Base-by-base conservation (phyloP, 1,140 invertebrate species). In the Schlechtendalia chinensis region DNA sequence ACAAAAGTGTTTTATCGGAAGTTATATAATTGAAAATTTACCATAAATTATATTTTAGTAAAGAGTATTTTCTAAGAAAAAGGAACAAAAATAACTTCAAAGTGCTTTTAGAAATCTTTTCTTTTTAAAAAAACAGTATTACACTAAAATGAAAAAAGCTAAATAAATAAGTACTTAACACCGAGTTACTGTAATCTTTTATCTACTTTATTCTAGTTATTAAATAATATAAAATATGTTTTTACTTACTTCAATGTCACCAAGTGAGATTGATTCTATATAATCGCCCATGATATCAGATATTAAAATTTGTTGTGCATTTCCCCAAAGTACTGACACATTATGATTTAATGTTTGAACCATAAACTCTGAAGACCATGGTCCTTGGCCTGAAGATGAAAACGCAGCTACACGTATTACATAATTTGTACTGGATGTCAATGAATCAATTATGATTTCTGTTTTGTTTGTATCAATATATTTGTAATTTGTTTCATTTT, bases 301-400 rank as follows among this genome's bases (percentile, higher is more conserved):
- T 83, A 89, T 89, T 0, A 94, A 83, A 0, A 93, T 85, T 5
- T 92, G 92, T 82, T 91, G 89, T 16, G 88, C 87, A 0, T 90
- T 90, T 5, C 91, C 90, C 93, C 93, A 93, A 2, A 94, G 84
- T 81, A 93, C 86, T 81, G 17, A 85, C 50, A 82, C 83, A 83
- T 86, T 84, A 83, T 61, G 71, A 61, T 85, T 85, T 47, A 94
- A 87, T 1, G 92, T 94, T 84, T 89, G 90, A 1, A 91, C 91
- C 0, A 87, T 85, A 81, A 93, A 91, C 85, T 90, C 90, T 4
- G 87, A 89, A 65, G 94, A 95, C 93, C 93, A 96, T 1, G 93
- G 91, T 77, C 93, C 90, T 91, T 91, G 88, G 1, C 93, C 94
- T 0, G 90, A 90, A 63, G 87, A 85, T 2, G 93, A 94, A 67